Conservation (phyloP, 2,888 invertebrate genomes). For the Melikaiella ostensackeni region DNA sequence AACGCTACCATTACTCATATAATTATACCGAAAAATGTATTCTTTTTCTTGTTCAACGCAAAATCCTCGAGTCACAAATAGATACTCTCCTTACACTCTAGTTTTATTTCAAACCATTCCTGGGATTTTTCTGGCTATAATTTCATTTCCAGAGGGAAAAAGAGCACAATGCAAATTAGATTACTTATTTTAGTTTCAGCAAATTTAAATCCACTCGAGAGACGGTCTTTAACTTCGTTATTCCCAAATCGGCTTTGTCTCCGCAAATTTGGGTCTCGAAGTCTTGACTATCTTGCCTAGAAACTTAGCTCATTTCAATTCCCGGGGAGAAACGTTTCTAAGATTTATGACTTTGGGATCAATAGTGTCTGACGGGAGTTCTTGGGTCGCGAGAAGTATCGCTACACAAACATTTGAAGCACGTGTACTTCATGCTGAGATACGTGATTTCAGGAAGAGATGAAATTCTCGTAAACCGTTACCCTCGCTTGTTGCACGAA, state of each 20-base stretch:
- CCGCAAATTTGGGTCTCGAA: constrained; percentile 24
- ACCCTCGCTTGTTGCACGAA: constrained; percentile 27
- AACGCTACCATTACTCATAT: not conserved
- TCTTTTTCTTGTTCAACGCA: not conserved
- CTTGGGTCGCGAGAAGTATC: constrained; percentile 51
- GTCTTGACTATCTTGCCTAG: constrained; percentile 37
- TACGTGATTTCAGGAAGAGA: constrained; percentile 34
- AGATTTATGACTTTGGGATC: constrained; percentile 54
- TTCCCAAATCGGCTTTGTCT: constrained; percentile 30
- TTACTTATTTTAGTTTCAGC: constrained; percentile 8
- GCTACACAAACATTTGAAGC: constrained; percentile 52
- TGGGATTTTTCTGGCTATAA: not conserved
- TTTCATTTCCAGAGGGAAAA: not conserved
- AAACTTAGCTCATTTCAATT: constrained; percentile 49
- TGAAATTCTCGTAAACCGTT: constrained; percentile 35
- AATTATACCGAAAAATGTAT: not conserved
- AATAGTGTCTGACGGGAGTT: constrained; percentile 40
- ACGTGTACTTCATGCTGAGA: constrained; percentile 43
- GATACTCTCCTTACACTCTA: no score
- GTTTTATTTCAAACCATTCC: not conserved
- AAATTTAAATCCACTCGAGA: constrained; percentile 25
- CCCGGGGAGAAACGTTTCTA: constrained; percentile 45
- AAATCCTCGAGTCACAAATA: no score
- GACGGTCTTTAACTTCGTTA: constrained; percentile 20
- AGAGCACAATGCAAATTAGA: constrained; percentile 3